Conservation (phyloP, 1,140 invertebrate genomes). For the Hyposmocoma kahamanoa region DNA sequence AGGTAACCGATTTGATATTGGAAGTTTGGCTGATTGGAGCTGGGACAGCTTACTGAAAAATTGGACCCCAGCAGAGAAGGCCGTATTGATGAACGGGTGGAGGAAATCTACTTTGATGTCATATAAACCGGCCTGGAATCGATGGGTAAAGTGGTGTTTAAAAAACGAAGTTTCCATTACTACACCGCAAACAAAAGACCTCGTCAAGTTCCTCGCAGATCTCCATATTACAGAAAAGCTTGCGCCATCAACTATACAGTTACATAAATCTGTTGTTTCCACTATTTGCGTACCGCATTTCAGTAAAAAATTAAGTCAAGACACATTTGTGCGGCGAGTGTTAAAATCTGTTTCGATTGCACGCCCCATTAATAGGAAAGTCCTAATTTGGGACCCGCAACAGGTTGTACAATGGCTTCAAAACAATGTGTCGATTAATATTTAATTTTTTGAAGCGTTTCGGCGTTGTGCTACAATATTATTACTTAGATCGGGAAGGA, state of each 20-base stretch:
- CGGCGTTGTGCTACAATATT: neutral
- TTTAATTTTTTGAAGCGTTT: neutral
- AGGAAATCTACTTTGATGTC: constrained; percentile 5
- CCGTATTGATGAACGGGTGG: constrained; percentile 3
- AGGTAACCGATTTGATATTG: neutral
- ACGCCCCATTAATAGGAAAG: neutral
- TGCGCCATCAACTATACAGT: constrained; percentile 1
- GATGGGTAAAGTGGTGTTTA: constrained; percentile 4
- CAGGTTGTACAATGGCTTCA: neutral
- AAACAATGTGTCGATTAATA: neutral
- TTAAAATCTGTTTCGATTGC: constrained; percentile 7
- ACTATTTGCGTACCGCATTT: constrained; percentile 4
- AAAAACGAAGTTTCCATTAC: neutral
- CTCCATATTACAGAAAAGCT: constrained; percentile 5
- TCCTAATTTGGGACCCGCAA: constrained; percentile 6
- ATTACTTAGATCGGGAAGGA: neutral
- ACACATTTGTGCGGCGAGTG: constrained; percentile 6
- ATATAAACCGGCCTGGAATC: constrained; percentile 6
- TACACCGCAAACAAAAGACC: neutral
- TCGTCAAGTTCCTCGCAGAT: constrained; percentile 6
- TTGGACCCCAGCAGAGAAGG: neutral
- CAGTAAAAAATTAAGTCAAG: neutral
- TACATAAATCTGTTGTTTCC: constrained; percentile 11
- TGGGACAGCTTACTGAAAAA: constrained; percentile 1
- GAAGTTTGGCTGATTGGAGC: neutral